Percentiles rank a stretch among this genome's conserved stretches.
These are phyloP conservation scores for Dasysyrphus albostriatus DNA, from an alignment of 2,888 invertebrate genomes.

Conservation along the genomic window DNA sequence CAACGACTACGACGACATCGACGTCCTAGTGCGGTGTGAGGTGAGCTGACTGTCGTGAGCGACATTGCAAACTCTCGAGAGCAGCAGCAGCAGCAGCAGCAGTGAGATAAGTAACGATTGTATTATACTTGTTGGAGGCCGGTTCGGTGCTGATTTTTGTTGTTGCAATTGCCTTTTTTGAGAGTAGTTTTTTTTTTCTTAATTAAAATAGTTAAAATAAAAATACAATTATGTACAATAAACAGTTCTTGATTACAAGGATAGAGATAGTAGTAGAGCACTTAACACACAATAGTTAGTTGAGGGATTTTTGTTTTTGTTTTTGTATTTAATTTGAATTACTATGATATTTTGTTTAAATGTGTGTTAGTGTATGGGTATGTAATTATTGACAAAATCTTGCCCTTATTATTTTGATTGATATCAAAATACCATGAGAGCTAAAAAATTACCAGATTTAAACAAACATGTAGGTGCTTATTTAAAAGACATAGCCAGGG, in stretches of 20 bases:
- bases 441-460: constrained; percentile 6
- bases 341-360: not conserved
- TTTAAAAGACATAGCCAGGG: constrained; percentile 8
- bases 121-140: constrained; percentile 72
- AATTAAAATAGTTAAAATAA: constrained; percentile 57
- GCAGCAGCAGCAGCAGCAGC: constrained; percentile 14
- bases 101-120: constrained; percentile 67
- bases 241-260: constrained; percentile 63
- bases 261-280: constrained; percentile 49
- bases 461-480: not conserved
- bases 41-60: constrained; percentile 45
- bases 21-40: constrained; percentile 14
- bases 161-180: constrained; percentile 36
- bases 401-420: constrained; percentile 26
- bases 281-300: not conserved
- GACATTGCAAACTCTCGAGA: constrained; percentile 60
- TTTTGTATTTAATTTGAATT: constrained; percentile 6
- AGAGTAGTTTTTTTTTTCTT: constrained; percentile 40
- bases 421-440: constrained; percentile 2
- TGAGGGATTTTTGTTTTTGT: constrained; percentile 11
- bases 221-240: constrained; percentile 43
- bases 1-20: not conserved
- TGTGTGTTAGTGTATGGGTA: not conserved
- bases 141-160: constrained; percentile 61
- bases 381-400: not conserved